These are phyloP conservation scores for Leucophenga montana DNA, from an alignment of 2,888 invertebrate species.

Conservation along the genomic window DNA sequence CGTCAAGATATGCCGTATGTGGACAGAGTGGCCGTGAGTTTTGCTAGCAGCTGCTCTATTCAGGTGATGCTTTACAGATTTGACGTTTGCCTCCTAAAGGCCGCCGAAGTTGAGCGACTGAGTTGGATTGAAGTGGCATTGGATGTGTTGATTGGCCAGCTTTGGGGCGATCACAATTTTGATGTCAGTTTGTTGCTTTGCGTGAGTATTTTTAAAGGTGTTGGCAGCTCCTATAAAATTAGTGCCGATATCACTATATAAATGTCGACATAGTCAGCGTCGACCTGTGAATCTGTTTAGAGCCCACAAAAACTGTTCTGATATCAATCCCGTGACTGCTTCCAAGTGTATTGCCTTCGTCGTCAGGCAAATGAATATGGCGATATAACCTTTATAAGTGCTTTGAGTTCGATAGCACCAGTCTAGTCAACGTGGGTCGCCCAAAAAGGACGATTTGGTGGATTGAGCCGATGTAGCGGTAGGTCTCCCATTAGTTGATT, in stretches of 20 bases:
- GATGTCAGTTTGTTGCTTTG: constrained; percentile 17
- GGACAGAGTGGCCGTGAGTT: constrained; percentile 59
- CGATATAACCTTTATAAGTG: constrained; percentile 6
- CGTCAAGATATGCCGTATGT: constrained; percentile 39
- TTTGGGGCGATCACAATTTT: constrained; percentile 29
- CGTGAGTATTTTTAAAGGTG: constrained; percentile 1
- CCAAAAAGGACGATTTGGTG: neutral
- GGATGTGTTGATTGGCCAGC: constrained; percentile 30
- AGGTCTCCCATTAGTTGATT: constrained; percentile 16
- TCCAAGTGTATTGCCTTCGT: constrained; percentile 22
- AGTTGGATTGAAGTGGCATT: constrained; percentile 66
- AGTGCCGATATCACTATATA: constrained; percentile 16
- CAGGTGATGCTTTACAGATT: constrained; percentile 60
- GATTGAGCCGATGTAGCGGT: constrained; percentile 11
- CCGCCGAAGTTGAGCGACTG: constrained; percentile 63
- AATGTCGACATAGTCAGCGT: constrained; percentile 3
- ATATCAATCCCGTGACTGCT: neutral
- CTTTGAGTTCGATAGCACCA: neutral
- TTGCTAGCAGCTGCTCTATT: constrained; percentile 48
- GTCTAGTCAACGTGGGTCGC: constrained; percentile 8
- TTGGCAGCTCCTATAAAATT: constrained; percentile 3
- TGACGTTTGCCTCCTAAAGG: constrained; percentile 64
- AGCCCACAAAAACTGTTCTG: constrained; percentile 13
- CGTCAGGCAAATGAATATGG: constrained; percentile 7
- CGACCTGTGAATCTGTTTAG: constrained; percentile 8